These are phyloP conservation scores for Cryptosula pallasiana DNA, from an alignment of 2,888 invertebrate genomes.

Conservation along the genomic window DNA sequence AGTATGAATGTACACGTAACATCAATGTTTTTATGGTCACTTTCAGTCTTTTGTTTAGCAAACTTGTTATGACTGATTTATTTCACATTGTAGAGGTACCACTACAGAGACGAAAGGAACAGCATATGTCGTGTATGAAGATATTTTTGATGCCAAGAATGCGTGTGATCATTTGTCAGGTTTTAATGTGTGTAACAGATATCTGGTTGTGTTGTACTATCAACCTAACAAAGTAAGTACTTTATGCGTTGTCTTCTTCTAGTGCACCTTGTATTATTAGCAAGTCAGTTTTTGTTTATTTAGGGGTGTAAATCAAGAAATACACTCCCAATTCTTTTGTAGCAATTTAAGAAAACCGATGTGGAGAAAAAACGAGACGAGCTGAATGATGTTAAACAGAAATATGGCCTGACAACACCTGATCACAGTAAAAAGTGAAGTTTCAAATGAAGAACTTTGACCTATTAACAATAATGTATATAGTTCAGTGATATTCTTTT, in stretches of 20 bases:
- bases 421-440: constrained; percentile 30
- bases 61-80: no score
- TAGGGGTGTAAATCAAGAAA: no score
- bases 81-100: constrained; percentile 70
- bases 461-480: not conserved
- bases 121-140: constrained; percentile 98
- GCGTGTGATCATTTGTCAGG: constrained; percentile 98
- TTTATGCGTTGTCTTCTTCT: no score
- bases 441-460: not conserved
- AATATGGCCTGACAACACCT: constrained; percentile 72
- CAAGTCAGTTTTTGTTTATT: no score
- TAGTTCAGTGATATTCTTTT: not conserved
- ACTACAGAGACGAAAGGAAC: constrained; percentile 97
- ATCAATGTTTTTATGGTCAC: no score
- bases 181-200: constrained; percentile 97
- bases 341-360: constrained; percentile 88
- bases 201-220: constrained; percentile 96
- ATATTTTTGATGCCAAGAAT: constrained; percentile 99
- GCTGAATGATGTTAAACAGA: constrained; percentile 87
- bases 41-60: no score
- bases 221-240: constrained; percentile 62
- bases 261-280: no score
- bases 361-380: constrained; percentile 66
- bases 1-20: no score
- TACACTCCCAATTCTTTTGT: constrained; percentile 31